Evolutionary conservation across 2,888 invertebrate genomes (phyloP).

Genomic region (Brachyptera putata): DNA sequence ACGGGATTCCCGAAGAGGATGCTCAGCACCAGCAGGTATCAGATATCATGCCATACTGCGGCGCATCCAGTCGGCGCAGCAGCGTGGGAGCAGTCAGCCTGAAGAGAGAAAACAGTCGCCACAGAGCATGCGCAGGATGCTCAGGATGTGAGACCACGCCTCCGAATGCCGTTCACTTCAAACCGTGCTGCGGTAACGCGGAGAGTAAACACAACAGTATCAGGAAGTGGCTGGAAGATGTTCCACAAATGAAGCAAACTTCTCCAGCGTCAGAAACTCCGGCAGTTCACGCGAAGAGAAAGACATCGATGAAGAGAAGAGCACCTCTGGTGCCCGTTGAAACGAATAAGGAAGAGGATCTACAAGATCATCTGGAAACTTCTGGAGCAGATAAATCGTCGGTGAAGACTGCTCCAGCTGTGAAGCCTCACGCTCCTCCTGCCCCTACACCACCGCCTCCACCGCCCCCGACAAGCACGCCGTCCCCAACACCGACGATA

Average conservation of each 20-base stretch:
- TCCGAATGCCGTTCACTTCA: no score
- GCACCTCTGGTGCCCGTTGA: no score
- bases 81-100: slow-evolving; percentile 54
- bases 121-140: slow-evolving; percentile 60
- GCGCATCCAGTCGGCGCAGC: background rate
- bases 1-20: slow-evolving; percentile 79
- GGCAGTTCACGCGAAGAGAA: background rate
- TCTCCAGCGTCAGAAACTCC: background rate
- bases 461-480: no score
- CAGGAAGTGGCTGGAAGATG: slow-evolving; percentile 70
- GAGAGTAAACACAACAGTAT: slow-evolving; percentile 72
- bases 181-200: slow-evolving; percentile 36
- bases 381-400: no score
- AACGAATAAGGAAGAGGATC: no score
- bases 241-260: slow-evolving; percentile 45
- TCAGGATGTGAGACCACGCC: slow-evolving; percentile 51
- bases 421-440: background rate
- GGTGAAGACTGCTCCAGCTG: background rate
- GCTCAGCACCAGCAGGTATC: no score
- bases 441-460: no score
- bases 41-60: no score
- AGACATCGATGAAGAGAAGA: background rate
- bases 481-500: background rate
- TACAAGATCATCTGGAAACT: no score
- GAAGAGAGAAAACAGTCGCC: slow-evolving; percentile 58